phyloP scores from a whole-genome alignment of 2,797 vertebrate species.

The Spizella passerina region DNA sequence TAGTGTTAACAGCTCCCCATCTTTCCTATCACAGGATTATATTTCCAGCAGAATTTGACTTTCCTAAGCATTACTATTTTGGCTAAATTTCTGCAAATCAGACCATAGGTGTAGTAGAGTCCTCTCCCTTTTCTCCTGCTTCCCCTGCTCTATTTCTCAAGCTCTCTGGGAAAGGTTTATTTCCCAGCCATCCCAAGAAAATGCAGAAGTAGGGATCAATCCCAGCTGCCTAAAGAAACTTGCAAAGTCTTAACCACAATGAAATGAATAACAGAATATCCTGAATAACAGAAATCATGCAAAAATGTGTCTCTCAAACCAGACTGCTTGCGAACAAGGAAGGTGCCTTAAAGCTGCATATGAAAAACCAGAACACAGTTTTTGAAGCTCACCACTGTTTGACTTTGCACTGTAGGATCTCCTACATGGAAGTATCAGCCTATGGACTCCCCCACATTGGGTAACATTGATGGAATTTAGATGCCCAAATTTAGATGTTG shows the following conservation, averaged over 20 bases:
- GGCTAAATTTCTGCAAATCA: neutral
- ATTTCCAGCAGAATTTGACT: neutral
- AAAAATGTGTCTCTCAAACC: neutral
- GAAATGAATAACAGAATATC: neutral
- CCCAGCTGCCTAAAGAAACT: neutral
- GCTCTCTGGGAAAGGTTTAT: neutral
- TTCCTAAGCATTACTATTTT: neutral
- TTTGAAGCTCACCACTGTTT: neutral
- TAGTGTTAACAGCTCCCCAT: neutral
- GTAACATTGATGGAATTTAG: neutral
- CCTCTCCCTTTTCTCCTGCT: neutral
- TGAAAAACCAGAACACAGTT: neutral
- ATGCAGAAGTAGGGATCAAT: neutral
- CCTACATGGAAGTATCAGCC: neutral
- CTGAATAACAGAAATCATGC: neutral
- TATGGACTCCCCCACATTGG: neutral
- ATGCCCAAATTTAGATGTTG: neutral
- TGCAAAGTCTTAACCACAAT: neutral
- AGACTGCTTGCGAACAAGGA: neutral
- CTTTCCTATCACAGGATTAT: neutral
- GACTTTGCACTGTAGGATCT: neutral
- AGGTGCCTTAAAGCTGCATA: neutral
- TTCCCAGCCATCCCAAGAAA: neutral
- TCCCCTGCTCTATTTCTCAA: neutral
- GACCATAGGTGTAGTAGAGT: neutral